Percentiles rank a stretch among this genome's conserved stretches.
Evolutionary conservation across 2,113 vertebrate genomes (phyloP).

Genomic region (Petromus typicus): DNA sequence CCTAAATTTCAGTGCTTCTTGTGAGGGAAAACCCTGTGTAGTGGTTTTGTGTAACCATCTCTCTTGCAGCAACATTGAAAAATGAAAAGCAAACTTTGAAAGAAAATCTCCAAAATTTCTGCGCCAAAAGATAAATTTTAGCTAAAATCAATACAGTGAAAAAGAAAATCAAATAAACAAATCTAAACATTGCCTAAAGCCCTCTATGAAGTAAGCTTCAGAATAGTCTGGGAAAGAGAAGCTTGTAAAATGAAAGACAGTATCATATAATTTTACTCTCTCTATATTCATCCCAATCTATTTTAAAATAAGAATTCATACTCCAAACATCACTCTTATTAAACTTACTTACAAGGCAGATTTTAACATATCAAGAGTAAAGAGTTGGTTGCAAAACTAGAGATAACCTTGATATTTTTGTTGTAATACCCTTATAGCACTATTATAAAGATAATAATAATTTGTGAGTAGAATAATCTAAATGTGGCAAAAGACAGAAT

Average conservation of each 20-base stretch:
- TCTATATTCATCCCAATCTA: not conserved
- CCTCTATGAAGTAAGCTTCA: not conserved
- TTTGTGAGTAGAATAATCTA: not conserved
- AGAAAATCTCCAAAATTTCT: conserved; percentile 50
- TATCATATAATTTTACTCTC: not conserved
- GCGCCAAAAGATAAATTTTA: conserved; percentile 31
- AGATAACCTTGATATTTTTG: not conserved
- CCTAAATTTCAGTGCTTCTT: not conserved
- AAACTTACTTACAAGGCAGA: conserved; percentile 7
- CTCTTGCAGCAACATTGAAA: conserved; percentile 14
- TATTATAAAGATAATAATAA: conserved; percentile 18
- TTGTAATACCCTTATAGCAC: not conserved
- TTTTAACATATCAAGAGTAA: not conserved
- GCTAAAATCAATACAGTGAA: conserved; percentile 32
- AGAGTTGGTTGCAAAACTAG: not conserved
- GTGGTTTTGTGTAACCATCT: not conserved
- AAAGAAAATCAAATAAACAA: conserved; percentile 63
- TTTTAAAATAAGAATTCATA: not conserved
- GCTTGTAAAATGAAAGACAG: not conserved
- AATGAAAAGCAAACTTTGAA: conserved; percentile 50
- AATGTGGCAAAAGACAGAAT: not conserved
- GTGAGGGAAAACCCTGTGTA: not conserved
- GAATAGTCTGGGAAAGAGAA: not conserved
- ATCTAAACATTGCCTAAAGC: conserved; percentile 12
- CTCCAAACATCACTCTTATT: not conserved